A percentile compares a stretch with the other conserved stretches of the same genome.
Conservation (phyloP, 2,888 invertebrate genomes). For the Callimorpha dominula region DNA sequence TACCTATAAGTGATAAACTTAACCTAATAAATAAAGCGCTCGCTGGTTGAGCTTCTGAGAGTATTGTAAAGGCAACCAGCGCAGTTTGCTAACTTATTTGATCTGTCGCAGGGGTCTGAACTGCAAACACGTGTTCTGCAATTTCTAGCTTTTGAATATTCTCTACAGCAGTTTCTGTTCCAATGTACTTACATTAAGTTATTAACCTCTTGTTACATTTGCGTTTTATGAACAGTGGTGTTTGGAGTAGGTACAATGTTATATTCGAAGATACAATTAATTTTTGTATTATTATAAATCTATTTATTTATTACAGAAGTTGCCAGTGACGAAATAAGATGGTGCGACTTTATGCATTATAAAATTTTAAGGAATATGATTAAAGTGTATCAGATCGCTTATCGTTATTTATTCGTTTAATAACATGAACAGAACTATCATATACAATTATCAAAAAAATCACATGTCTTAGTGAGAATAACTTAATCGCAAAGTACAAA, state of each 20-base stretch:
- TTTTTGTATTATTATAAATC: neutral
- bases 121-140: constrained; percentile 36
- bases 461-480: neutral
- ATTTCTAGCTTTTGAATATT: constrained; percentile 33
- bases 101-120: constrained; percentile 40
- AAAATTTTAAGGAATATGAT: too few relatives aligned
- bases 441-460: too few relatives aligned
- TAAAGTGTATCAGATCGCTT: neutral
- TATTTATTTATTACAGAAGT: neutral
- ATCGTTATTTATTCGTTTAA: too few relatives aligned
- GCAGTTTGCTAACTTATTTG: constrained; percentile 46
- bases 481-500: neutral
- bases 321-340: neutral
- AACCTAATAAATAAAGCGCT: constrained; percentile 41
- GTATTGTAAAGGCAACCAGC: constrained; percentile 44
- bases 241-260: too few relatives aligned
- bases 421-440: too few relatives aligned
- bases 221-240: constrained; percentile 1
- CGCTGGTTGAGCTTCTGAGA: constrained; percentile 32
- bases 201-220: neutral
- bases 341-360: too few relatives aligned
- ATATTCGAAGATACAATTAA: neutral
- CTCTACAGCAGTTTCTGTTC: constrained; percentile 14
- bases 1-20: too few relatives aligned
- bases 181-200: neutral